Conservation (phyloP, 2,113 vertebrate species). For the Sclerurus mexicanus region DNA sequence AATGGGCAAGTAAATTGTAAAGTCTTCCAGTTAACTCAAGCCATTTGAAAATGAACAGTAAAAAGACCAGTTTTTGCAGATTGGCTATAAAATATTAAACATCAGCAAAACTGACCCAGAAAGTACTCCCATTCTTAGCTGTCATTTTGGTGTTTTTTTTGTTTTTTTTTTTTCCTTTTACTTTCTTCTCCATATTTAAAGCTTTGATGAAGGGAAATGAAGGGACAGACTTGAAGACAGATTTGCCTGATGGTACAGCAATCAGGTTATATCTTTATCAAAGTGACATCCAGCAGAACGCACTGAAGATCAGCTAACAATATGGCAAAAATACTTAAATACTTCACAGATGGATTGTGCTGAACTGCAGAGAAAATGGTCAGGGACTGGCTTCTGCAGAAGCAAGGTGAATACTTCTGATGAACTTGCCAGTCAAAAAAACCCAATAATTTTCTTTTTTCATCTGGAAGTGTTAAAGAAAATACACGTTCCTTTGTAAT, state of each 20-base stretch:
- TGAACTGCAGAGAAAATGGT: not conserved
- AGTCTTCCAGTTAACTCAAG: not conserved
- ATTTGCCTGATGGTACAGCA: not conserved
- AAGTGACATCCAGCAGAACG: not conserved
- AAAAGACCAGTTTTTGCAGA: not conserved
- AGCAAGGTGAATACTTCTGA: not conserved
- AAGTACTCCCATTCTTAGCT: not conserved
- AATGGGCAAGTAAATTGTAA: not conserved
- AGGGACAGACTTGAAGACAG: not conserved
- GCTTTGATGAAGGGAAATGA: not conserved
- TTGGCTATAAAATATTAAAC: not conserved
- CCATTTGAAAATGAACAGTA: not conserved
- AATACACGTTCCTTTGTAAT: not conserved
- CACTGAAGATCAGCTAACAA: not conserved
- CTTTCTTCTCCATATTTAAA: not conserved
- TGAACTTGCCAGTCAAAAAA: not conserved
- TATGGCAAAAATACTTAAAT: not conserved
- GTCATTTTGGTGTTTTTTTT: not conserved
- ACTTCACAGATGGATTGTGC: not conserved
- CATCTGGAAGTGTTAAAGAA: not conserved
- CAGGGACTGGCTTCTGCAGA: not conserved
- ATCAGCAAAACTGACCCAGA: not conserved
- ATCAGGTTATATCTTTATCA: not conserved
- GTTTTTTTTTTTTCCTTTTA: not conserved
- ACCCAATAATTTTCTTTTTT: not conserved